Evolutionary conservation across 2,888 invertebrate species (phyloP).

Genomic region (Augiades crinisus): DNA sequence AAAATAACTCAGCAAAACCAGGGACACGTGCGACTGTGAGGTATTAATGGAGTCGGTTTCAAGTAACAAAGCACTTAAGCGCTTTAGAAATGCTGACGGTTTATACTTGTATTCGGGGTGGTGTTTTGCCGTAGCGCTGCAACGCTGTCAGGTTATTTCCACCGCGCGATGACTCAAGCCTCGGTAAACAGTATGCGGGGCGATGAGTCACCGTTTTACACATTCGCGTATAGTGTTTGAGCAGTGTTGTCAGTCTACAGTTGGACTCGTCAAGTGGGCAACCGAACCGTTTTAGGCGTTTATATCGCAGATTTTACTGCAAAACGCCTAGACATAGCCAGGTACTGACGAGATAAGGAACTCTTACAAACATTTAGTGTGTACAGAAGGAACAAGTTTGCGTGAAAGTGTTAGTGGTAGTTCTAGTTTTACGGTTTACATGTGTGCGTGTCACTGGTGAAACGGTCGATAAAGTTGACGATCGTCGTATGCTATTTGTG

Average conservation of each 20-base stretch:
- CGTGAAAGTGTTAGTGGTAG: conserved; percentile 68
- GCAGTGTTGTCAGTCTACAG: conserved; percentile 79
- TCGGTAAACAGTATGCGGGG: conserved; percentile 82
- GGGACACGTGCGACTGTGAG: conserved; percentile 78
- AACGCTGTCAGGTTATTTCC: conserved; percentile 55
- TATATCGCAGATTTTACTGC: conserved; percentile 71
- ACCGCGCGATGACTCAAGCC: conserved; percentile 77
- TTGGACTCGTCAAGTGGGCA: conserved; percentile 71
- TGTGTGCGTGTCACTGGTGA: conserved; percentile 76
- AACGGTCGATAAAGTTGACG: conserved; percentile 75
- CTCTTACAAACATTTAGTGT: conserved; percentile 54
- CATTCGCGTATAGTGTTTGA: conserved; percentile 81
- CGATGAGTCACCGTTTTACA: conserved; percentile 82
- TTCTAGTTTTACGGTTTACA: conserved; percentile 59
- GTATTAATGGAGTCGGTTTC: conserved; percentile 76
- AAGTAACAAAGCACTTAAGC: conserved; percentile 58
- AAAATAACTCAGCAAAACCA: conserved; percentile 45
- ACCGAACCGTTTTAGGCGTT: conserved; percentile 68
- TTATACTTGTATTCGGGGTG: conserved; percentile 37
- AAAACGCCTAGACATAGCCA: conserved; percentile 60
- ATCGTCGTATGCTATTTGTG: conserved; percentile 71
- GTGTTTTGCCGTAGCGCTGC: conserved; percentile 57
- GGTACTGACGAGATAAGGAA: conserved; percentile 53
- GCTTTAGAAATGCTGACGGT: conserved; percentile 52
- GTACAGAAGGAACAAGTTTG: conserved; percentile 56